Evolutionary conservation across 2,113 vertebrate genomes (phyloP), one percentile per base, ranked within the genome.

Genomic region (Nibea albiflora): DNA sequence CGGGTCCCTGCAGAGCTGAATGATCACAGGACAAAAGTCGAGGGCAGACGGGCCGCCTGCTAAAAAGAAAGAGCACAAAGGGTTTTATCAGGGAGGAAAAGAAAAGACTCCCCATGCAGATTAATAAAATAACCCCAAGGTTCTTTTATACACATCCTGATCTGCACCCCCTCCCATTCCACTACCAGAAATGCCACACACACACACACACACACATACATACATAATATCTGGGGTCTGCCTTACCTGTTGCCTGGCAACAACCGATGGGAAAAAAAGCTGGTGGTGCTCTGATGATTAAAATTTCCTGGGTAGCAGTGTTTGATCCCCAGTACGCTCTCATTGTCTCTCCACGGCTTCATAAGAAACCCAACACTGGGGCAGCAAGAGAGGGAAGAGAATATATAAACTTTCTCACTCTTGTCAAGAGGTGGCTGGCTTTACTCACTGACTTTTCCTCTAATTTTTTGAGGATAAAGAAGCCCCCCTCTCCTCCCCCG

Each of bases 91-190:
- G 56, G 69, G 26, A 85, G 73, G 78, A 73, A 87, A 75, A 88
- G 86, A 90, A 92, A 91, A 87, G 90, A 87, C 89, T 94, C 90
- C 92, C 93, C 89, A 79, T 88, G 87, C 82, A 92, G 93, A 95
- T 95, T 94, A 94, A 94, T 95, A 91, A 94, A 88, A 90, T 92
- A 92, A 94, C 91, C 87, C 90, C 26, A 62, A 90, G 76, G 75
- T 89, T 82, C 70, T 80, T 83, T 79, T 87, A 74, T 78, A 67
- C 84, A 85, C 86, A 84, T 77, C 75, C 78, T 81, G 77, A 92
- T 86, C 86, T 87, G 67, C 76, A 70, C 60, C 75, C 67, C 72
- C 77, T 53, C 24, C 77, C 11, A 14, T 60, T 68, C 61, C 77
- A 77, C 68, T 22, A 31, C 15, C 28, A 70, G 66, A 78, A 78